Evolutionary conservation across 2,888 invertebrate genomes (phyloP), one percentile per base, ranked within the genome.

Genomic region (Chloroclystis v-ata): DNA sequence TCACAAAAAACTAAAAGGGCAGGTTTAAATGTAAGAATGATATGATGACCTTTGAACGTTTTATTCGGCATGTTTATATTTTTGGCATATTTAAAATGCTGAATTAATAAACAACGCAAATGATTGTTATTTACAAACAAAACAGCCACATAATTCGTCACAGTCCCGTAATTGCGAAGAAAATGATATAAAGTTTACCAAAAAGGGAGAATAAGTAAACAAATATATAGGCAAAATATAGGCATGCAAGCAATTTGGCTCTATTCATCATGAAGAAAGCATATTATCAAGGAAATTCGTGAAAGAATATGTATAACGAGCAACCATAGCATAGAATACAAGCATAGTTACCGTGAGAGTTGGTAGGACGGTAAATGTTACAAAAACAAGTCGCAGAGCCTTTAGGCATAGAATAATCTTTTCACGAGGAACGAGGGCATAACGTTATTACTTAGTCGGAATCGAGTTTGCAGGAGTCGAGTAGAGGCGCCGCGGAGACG

Each of bases 401-500:
- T 20, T 25, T 1, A 28, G 14, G 10, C 43, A 29, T 16, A 14
- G 39, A 49, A 46, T 33, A 46, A 37, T 13, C 7, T 45, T 42
- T 42, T 46, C 16, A 26, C 16, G 38, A 7, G 29, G 38, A 45
- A 38, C 29, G 42, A 49, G 39, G n/a, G 12, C 37, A 33, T 49
- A 46, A 49, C 33, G 33, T 38, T 16, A 16, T 49, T 43, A 49
- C 49, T 49, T 46, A 49, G 49, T 25, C 12, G 37, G 46, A 40
- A 57, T 57, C 49, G 55, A 57, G 53, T 57, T 54, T 53, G 43
- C 46, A 40, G 41, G 40, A 49, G 53, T 49, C 49, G 47, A 46
- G 47, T 48, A 37, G 49, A 42, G 78, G 76, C 84, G 82, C 79
- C 81, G 62, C 55, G 56, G 63, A 68, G 82, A 72, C 78, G 78